Base-by-base conservation (phyloP, 2,797 vertebrate species). In the Acanthis flammea region DNA sequence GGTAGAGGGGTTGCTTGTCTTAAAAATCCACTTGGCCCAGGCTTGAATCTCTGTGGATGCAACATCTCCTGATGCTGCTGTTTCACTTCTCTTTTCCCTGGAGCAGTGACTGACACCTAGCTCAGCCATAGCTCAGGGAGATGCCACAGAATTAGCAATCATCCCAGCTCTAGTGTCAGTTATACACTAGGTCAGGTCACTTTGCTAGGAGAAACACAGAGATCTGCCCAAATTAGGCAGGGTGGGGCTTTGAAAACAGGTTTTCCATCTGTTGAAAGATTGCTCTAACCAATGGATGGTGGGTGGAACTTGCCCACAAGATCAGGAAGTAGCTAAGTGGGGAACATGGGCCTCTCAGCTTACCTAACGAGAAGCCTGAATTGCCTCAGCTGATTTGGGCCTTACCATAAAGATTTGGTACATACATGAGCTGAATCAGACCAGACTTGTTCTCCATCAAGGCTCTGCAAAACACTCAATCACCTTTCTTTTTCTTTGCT, bases 201-300 rank as follows among this genome's bases (percentile, higher is more conserved):
- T 90, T 83, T 7, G 4, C 45, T 68, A 44, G 50, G 45, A 94
- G 86, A 90, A 94, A 47, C 2, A 0, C 9, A 3, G 51, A 88
- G 53, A 73, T 81, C 66, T 91, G 60, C 35, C 61, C 42, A 53
- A 80, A 75, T 86, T 71, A 83, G 82, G 31, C 50, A 91, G 87
- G 42, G n/a, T n/a, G 79, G 82, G 70, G 82, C 62, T 61, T 68
- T 88, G 75, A 72, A 75, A 91, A 90, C 79, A 86, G 45, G 75
- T 90, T 95, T 95, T 90, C 72, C 68, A 42, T 74, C 83, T 90
- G 66, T 84, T 90, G 61, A 92, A 75, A 88, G 61, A 45, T 61
- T 57, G 67, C 50, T 85, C n/a, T 89, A 76, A 87, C 63, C 81
- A 57, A n/a, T 17, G 42, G 74, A 80, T 80, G 30, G 58, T 71